phyloP scores from a whole-genome alignment of 2,113 vertebrate genomes.

The Leptodactylus fuscus region DNA sequence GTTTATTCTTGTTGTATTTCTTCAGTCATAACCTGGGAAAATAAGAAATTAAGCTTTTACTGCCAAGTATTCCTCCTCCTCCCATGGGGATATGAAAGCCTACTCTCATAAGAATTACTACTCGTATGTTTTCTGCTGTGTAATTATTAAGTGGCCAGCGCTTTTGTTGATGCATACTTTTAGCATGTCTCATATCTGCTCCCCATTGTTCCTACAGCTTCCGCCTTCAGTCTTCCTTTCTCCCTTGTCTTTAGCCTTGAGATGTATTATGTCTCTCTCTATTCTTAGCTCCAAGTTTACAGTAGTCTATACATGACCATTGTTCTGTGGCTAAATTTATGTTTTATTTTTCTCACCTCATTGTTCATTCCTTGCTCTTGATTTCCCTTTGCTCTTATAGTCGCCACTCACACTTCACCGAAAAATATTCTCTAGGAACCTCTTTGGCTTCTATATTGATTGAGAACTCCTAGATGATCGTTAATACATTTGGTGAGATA shows the following conservation, averaged over 20 bases:
- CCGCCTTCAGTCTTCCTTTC: not conserved
- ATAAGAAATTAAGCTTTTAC: not conserved
- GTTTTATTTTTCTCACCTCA: not conserved
- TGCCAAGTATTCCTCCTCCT: not conserved
- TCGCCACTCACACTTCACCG: not conserved
- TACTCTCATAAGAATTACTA: not conserved
- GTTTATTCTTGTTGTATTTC: not conserved
- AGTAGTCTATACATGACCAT: not conserved
- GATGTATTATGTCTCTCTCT: not conserved
- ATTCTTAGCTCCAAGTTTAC: not conserved
- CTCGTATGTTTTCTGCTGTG: not conserved
- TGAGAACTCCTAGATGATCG: too few relatives aligned
- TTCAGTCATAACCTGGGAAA: not conserved
- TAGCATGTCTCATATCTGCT: not conserved
- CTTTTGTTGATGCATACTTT: constrained; percentile 6
- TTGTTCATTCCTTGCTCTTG: not conserved
- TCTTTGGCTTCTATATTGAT: too few relatives aligned
- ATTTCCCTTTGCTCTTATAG: not conserved
- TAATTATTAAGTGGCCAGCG: not conserved
- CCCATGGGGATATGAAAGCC: not conserved
- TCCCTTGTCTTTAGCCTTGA: not conserved
- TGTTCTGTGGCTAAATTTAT: not conserved
- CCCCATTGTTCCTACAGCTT: not conserved
- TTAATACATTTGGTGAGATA: too few relatives aligned
- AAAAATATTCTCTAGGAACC: not conserved